Evolutionary conservation across 2,113 vertebrate species (phyloP).

Genomic region (Chionis minor): DNA sequence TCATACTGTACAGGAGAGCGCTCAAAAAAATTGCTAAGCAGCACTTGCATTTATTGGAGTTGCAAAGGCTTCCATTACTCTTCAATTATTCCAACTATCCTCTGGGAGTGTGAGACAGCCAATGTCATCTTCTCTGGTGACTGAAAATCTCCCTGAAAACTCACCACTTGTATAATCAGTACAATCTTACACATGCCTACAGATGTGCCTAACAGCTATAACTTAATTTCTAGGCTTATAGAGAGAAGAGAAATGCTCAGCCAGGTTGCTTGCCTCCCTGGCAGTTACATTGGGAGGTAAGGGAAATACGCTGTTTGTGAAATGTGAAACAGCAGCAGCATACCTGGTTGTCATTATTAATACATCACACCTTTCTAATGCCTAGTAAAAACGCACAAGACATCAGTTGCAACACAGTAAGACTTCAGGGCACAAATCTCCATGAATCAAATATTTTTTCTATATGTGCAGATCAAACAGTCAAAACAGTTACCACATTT

Average conservation of each 20-base stretch:
- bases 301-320: neutral
- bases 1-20: neutral
- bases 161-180: neutral
- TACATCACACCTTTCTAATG: neutral
- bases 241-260: neutral
- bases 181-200: neutral
- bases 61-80: neutral
- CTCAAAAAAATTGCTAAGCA: neutral
- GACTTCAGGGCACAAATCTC: neutral
- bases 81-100: neutral
- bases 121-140: neutral
- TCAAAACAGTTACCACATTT: neutral
- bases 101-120: neutral
- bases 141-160: neutral
- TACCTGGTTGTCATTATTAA: neutral
- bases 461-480: neutral
- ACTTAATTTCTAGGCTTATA: neutral
- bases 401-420: neutral
- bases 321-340: neutral
- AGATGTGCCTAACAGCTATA: neutral
- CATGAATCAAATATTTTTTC: neutral
- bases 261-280: neutral
- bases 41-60: neutral
- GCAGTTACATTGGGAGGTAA: neutral
- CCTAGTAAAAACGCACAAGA: neutral